Conservation (phyloP, 1,140 invertebrate species). For the Scylla paramamosain region DNA sequence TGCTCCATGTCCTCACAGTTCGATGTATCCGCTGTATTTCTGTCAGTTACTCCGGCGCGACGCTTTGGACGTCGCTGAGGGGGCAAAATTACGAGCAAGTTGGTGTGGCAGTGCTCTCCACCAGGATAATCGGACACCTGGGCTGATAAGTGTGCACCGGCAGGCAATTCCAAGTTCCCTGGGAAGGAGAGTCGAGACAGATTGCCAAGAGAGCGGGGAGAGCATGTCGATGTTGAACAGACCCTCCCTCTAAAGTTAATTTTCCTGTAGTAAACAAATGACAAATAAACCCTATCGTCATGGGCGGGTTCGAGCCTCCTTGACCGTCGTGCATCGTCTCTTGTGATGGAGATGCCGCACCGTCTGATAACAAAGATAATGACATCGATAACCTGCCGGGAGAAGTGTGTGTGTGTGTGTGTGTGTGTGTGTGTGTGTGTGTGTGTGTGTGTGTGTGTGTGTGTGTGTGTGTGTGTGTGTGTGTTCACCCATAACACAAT, state of each 20-base stretch:
- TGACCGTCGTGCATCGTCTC: slow-evolving; percentile 35
- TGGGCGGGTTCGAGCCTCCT: background rate
- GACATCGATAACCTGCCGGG: background rate
- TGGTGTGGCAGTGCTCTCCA: too few relatives aligned
- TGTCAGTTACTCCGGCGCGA: background rate
- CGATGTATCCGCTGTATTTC: background rate
- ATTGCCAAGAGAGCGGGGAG: background rate
- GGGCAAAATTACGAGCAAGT: too few relatives aligned
- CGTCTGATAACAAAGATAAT: slow-evolving; percentile 49
- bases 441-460: background rate
- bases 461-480: background rate
- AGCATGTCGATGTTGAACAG: background rate
- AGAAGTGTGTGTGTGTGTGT: background rate
- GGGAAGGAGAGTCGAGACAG: slow-evolving; percentile 25
- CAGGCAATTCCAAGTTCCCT: slow-evolving; percentile 7
- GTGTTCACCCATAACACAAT: too few relatives aligned
- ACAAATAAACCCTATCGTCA: background rate
- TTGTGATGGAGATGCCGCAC: slow-evolving; percentile 31
- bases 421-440: background rate
- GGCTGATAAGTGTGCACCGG: slow-evolving; percentile 25
- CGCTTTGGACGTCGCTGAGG: background rate
- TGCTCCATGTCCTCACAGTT: background rate
- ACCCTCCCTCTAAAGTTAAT: slow-evolving; percentile 35
- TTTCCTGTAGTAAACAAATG: background rate
- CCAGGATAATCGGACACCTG: background rate